phyloP scores from a whole-genome alignment of 2,888 invertebrate species.

The Daptonema setosum region DNA sequence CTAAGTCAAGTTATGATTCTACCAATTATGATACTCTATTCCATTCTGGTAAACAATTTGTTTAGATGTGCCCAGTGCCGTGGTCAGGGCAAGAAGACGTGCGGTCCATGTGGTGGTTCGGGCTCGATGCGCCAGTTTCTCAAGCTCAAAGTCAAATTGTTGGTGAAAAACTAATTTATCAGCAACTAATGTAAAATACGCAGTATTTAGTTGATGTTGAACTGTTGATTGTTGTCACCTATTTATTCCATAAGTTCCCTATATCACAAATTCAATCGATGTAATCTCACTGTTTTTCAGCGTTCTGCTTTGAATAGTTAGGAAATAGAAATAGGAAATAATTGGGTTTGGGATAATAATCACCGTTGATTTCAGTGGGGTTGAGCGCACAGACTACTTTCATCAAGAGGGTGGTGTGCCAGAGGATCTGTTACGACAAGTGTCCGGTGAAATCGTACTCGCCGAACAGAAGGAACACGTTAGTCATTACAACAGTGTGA shows the following conservation, averaged over 20 bases:
- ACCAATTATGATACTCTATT: no score
- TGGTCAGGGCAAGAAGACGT: slow-evolving; percentile 24
- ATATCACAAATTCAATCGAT: no score
- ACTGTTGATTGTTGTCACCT: neutral
- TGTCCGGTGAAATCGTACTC: slow-evolving; percentile 10
- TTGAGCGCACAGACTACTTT: slow-evolving; percentile 18
- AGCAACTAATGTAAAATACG: no score
- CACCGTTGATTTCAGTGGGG: slow-evolving; percentile 20
- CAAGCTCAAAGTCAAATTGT: slow-evolving; percentile 24
- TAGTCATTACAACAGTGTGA: no score
- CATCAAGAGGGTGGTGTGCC: slow-evolving; percentile 22
- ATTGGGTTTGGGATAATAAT: no score
- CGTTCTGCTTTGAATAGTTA: no score
- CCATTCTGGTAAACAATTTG: no score
- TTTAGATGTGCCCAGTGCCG: slow-evolving; percentile 23
- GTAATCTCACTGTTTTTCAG: no score
- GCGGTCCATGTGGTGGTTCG: slow-evolving; percentile 21
- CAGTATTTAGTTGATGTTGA: no score
- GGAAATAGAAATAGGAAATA: no score
- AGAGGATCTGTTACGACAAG: slow-evolving; percentile 13
- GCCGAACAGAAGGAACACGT: slow-evolving; percentile 15
- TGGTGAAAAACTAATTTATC: no score
- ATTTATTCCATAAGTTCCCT: neutral
- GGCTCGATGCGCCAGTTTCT: slow-evolving; percentile 19
- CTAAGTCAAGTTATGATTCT: no score